phyloP scores from a whole-genome alignment of 2,797 vertebrate genomes.

The Thaleichthys pacificus region DNA sequence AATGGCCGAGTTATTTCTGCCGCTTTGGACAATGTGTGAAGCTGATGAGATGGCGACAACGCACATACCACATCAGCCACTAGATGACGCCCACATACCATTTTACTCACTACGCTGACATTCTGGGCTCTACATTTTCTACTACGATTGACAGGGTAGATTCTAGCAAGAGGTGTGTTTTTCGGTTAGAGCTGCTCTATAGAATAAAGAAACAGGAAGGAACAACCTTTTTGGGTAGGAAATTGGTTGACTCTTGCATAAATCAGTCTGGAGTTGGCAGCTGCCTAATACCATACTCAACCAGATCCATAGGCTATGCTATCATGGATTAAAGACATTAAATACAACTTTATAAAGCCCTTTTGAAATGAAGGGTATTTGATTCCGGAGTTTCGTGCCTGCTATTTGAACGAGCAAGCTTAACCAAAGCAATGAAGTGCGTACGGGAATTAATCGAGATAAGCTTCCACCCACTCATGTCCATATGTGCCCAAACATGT shows the following conservation, averaged over 20 bases:
- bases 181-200: not conserved
- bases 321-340: too few species aligned
- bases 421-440: not conserved
- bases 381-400: not conserved
- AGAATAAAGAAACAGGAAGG: not conserved
- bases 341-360: too few species aligned
- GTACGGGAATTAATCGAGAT: not conserved
- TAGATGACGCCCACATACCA: not conserved
- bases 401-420: not conserved
- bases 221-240: not conserved
- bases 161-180: not conserved
- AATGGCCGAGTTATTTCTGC: not conserved
- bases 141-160: not conserved
- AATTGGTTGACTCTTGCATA: not conserved
- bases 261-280: not conserved
- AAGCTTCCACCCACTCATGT: not conserved
- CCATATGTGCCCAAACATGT: not conserved
- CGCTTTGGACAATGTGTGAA: not conserved
- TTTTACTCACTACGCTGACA: not conserved
- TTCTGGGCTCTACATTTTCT: too few species aligned
- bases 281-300: too few species aligned
- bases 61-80: not conserved
- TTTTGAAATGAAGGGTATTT: not conserved
- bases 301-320: too few species aligned
- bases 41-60: too few species aligned